phyloP scores from a whole-genome alignment of 1,140 invertebrate species.

The Helicoverpa zea region DNA sequence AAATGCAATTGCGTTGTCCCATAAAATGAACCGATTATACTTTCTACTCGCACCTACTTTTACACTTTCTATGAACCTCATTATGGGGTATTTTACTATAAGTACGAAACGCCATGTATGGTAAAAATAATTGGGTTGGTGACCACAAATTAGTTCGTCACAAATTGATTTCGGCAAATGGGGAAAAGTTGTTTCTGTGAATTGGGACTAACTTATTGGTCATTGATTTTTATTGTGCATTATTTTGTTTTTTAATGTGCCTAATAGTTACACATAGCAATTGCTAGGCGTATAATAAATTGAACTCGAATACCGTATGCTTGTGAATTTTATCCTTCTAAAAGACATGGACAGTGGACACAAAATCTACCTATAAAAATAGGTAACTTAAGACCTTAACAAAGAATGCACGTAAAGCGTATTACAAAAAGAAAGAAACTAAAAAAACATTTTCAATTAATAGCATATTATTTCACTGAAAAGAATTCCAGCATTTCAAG shows the following conservation, averaged over 20 bases:
- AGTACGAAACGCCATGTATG: background rate
- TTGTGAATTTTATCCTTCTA: too few species aligned
- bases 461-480: background rate
- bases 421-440: too few species aligned
- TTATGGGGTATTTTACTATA: background rate
- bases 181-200: background rate
- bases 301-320: background rate
- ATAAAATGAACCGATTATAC: background rate
- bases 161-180: constrained; percentile 8
- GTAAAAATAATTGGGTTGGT: constrained; percentile 10
- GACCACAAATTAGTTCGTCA: constrained; percentile 16
- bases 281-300: background rate
- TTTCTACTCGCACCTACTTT: background rate
- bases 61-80: constrained; percentile 1
- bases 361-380: too few species aligned
- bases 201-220: constrained; percentile 1
- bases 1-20: background rate
- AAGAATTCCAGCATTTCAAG: background rate
- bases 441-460: too few species aligned
- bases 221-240: constrained; percentile 16
- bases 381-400: too few species aligned
- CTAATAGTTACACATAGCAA: background rate
- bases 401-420: too few species aligned
- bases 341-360: too few species aligned
- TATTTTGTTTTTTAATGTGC: background rate